These are phyloP conservation scores for Arvicola amphibius DNA, from an alignment of 2,797 vertebrate genomes.

Conservation along the genomic window DNA sequence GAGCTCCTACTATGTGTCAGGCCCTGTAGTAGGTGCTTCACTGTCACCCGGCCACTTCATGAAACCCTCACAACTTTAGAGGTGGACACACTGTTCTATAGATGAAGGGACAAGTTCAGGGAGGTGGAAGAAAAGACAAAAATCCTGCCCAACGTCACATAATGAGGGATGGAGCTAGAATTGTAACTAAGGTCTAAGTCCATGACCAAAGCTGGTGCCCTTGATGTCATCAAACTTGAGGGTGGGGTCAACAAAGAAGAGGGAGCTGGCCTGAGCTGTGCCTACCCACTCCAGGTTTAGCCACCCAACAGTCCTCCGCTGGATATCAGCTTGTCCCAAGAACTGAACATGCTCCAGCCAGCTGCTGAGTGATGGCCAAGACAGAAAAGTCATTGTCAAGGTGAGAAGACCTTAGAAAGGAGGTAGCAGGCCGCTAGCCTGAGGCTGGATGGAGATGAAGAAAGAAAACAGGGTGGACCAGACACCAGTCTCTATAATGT, in stretches of 20 bases:
- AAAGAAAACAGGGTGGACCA: neutral
- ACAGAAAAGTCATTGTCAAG: neutral
- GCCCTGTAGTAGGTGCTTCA: neutral
- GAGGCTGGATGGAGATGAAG: neutral
- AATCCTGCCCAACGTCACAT: neutral
- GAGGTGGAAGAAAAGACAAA: neutral
- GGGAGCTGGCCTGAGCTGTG: neutral
- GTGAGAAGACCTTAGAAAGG: neutral
- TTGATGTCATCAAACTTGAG: neutral
- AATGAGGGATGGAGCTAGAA: neutral
- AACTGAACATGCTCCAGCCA: neutral
- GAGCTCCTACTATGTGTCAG: neutral
- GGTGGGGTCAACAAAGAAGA: neutral
- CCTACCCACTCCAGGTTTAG: neutral
- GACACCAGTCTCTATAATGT: neutral
- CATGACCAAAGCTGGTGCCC: neutral
- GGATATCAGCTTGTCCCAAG: neutral
- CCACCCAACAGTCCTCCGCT: neutral
- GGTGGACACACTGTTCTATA: too few species aligned
- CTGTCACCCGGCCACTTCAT: neutral
- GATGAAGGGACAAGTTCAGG: conserved; percentile 12
- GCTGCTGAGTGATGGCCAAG: neutral
- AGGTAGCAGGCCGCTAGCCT: neutral
- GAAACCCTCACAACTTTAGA: neutral
- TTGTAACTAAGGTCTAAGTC: neutral